Base-by-base conservation (phyloP, 1,140 invertebrate genomes). In the Coelopa frigida region DNA sequence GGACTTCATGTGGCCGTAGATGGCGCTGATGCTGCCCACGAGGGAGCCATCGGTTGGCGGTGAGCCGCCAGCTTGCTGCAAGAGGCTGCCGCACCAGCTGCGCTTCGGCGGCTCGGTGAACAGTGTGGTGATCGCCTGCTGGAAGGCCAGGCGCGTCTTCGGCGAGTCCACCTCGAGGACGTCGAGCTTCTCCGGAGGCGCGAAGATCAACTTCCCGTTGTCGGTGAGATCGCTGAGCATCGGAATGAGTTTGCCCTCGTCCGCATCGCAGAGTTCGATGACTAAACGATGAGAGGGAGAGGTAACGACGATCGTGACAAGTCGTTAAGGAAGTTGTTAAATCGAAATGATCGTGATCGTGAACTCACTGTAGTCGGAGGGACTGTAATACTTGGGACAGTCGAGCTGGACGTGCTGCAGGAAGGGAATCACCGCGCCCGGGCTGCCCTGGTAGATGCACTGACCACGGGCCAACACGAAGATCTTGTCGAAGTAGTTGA, bases 401-500 rank as follows among this genome's bases (percentile, higher is more conserved):
- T 77, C 69, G 3, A 87, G 61, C 7, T 79, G 77, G 12, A 81
- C 74, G 12, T 73, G 69, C 3, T 73, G 66, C 35, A 90, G 70
- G 63, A 86, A 87, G 2, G 85, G 80, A 6, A 91, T 77, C 31
- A 90, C 74, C 4, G 79, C 75, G 1, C 69, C 54, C 0, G 81
- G 76, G 10, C 77, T 75, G 11, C 89, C 89, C 56, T 87, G 80
- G 65, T 87, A 93, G 15, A 91, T 80, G 58, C 82, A 85, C 11
- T 68, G 58, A 2, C 82, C 82, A 48, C 78, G 73, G 2, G 80
- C 79, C 49, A 85, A 58, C 18, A 84, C 75, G 53, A 81, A 85
- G 6, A 79, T 76, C 71, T 83, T 76, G 63, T 94, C 89, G 68
- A 96, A 94, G 65, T 85, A 79, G 63, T 91, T 84, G 58, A 91